Evolutionary conservation across 2,113 vertebrate species (phyloP).

Genomic region (Ochotona princeps): DNA sequence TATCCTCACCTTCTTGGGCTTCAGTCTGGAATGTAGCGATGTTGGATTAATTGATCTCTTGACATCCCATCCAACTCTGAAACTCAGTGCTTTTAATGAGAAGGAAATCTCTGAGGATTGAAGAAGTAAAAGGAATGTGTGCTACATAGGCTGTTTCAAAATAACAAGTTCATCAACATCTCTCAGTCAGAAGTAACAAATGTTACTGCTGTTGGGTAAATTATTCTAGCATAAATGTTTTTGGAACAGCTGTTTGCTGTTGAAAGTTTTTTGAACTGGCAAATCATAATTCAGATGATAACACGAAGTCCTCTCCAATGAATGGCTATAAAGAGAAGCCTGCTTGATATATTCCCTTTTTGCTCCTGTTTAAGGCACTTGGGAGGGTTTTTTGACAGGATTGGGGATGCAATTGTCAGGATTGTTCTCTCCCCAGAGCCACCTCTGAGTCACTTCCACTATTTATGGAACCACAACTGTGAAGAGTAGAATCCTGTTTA

Average conservation of each 20-base stretch:
- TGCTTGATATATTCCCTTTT: neutral
- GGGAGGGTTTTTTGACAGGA: slow-evolving; percentile 51
- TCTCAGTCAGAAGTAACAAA: slow-evolving; percentile 62
- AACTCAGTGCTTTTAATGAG: neutral
- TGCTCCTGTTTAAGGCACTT: neutral
- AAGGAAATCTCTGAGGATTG: neutral
- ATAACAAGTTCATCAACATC: neutral
- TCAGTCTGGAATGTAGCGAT: neutral
- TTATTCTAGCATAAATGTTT: slow-evolving; percentile 50
- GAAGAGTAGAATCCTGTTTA: slow-evolving; percentile 69
- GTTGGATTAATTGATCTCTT: neutral
- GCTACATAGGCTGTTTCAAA: neutral
- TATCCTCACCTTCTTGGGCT: neutral
- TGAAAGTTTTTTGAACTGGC: slow-evolving; percentile 31
- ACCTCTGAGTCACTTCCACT: slow-evolving; percentile 77
- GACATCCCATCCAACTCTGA: neutral
- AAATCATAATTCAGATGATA: slow-evolving; percentile 57
- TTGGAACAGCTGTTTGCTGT: slow-evolving; percentile 68
- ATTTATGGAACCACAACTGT: slow-evolving; percentile 76
- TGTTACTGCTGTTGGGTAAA: slow-evolving; percentile 2
- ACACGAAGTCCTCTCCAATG: slow-evolving; percentile 53
- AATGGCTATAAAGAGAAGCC: slow-evolving; percentile 54
- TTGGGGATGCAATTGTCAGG: slow-evolving; percentile 40
- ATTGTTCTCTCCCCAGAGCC: slow-evolving; percentile 58
- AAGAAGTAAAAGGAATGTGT: neutral